Conservation (phyloP, 2,888 invertebrate species). For the Alviniconcha strummeri region DNA sequence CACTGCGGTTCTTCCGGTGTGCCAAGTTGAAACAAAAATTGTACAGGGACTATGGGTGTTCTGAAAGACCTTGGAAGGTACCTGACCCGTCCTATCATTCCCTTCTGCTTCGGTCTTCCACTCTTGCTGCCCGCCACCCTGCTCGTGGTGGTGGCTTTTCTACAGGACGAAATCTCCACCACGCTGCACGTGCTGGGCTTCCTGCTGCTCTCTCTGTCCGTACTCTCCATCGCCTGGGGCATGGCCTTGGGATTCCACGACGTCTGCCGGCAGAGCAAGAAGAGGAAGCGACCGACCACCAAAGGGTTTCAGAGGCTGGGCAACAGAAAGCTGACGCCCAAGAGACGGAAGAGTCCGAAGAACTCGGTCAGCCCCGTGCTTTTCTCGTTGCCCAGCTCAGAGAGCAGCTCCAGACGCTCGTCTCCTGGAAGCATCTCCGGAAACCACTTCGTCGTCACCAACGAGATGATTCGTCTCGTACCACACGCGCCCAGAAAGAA, state of each 20-base stretch:
- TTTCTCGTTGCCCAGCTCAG: neutral
- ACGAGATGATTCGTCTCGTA: slow-evolving; percentile 22
- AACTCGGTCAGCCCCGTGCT: neutral
- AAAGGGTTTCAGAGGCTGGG: slow-evolving; percentile 4
- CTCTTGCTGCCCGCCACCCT: slow-evolving; percentile 20
- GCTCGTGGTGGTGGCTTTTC: slow-evolving; percentile 23
- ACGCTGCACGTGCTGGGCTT: slow-evolving; percentile 26
- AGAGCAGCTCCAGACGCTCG: neutral
- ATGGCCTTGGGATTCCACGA: slow-evolving; percentile 18
- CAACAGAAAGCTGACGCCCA: neutral
- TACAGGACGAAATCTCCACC: slow-evolving; percentile 22
- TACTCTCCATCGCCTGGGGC: slow-evolving; percentile 13
- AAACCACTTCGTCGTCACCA: slow-evolving; percentile 3
- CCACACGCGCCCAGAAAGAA: neutral
- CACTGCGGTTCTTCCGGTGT: too few species aligned
- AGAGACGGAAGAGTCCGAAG: neutral
- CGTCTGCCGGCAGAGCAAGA: neutral
- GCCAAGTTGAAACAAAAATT: too few species aligned
- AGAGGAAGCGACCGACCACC: slow-evolving; percentile 12
- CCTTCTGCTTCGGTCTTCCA: slow-evolving; percentile 22
- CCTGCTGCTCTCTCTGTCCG: slow-evolving; percentile 10
- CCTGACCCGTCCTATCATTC: slow-evolving; percentile 26
- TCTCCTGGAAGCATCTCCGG: neutral
- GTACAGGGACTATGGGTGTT: neutral
- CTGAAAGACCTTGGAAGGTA: neutral